These are phyloP conservation scores for Ginglymostoma cirratum DNA, from an alignment of 2,113 vertebrate genomes.

Conservation along the genomic window DNA sequence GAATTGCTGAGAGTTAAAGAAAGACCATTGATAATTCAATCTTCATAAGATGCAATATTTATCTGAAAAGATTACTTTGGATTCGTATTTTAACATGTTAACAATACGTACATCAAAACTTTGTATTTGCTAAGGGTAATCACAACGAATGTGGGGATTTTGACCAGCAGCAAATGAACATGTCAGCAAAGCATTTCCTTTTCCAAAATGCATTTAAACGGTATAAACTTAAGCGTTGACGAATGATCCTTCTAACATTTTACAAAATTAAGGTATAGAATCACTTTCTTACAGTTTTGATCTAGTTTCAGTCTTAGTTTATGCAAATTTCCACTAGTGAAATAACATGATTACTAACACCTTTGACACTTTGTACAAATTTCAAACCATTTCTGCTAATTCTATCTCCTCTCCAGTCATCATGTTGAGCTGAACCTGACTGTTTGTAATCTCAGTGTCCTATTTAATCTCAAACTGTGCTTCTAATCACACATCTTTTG, in stretches of 20 bases:
- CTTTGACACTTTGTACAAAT: not conserved
- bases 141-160: not conserved
- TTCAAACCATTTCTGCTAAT: not conserved
- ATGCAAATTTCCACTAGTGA: not conserved
- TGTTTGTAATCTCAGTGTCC: not conserved
- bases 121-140: not conserved
- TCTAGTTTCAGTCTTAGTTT: too few species aligned
- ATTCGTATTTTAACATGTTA: not conserved
- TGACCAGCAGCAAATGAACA: too few species aligned
- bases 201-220: too few species aligned
- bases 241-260: too few species aligned
- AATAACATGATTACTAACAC: not conserved
- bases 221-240: too few species aligned
- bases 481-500: not conserved
- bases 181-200: too few species aligned
- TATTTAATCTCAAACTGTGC: not conserved
- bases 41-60: not conserved
- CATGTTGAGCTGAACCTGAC: too few species aligned
- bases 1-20: not conserved
- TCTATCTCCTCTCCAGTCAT: not conserved
- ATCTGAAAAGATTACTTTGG: not conserved
- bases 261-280: too few species aligned
- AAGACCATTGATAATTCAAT: not conserved
- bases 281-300: too few species aligned
- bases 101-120: not conserved